phyloP scores from a whole-genome alignment of 1,140 invertebrate species.

The Drusus annulatus region DNA sequence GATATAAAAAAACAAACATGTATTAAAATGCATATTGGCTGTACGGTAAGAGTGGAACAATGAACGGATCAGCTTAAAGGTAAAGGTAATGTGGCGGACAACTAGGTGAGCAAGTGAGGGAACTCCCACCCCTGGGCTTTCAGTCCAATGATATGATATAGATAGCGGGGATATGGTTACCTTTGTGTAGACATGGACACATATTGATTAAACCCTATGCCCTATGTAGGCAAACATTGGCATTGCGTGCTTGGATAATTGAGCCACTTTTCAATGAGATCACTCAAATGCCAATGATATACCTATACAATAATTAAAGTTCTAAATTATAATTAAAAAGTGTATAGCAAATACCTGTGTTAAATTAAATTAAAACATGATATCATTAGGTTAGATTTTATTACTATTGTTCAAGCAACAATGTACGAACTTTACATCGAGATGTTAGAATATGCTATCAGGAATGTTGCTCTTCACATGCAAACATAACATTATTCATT shows the following conservation, averaged over 20 bases:
- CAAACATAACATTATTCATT: not conserved
- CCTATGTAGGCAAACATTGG: not conserved
- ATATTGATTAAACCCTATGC: not conserved
- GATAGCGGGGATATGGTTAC: conserved; percentile 7
- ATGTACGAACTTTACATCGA: not conserved
- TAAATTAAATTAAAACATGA: conserved; percentile 17
- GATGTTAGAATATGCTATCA: conserved; percentile 32
- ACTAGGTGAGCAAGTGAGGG: not conserved
- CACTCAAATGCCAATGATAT: not conserved
- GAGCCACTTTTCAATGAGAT: not conserved
- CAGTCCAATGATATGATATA: conserved; percentile 13
- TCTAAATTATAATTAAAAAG: conserved; percentile 1
- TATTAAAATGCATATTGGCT: conserved; percentile 6
- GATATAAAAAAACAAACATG: not conserved
- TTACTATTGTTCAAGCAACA: conserved; percentile 28
- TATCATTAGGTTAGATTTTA: conserved; percentile 1
- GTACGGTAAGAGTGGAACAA: conserved; percentile 19
- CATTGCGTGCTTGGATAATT: conserved; percentile 10
- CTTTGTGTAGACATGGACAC: not conserved
- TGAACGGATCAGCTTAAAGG: not conserved
- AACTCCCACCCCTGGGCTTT: not conserved
- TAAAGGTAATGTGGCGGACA: no score
- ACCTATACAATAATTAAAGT: not conserved
- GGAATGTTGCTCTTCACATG: conserved; percentile 31
- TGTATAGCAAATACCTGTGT: conserved; percentile 9